Conservation (phyloP, 2,797 vertebrate genomes). For the Sebastes paucispinis region DNA sequence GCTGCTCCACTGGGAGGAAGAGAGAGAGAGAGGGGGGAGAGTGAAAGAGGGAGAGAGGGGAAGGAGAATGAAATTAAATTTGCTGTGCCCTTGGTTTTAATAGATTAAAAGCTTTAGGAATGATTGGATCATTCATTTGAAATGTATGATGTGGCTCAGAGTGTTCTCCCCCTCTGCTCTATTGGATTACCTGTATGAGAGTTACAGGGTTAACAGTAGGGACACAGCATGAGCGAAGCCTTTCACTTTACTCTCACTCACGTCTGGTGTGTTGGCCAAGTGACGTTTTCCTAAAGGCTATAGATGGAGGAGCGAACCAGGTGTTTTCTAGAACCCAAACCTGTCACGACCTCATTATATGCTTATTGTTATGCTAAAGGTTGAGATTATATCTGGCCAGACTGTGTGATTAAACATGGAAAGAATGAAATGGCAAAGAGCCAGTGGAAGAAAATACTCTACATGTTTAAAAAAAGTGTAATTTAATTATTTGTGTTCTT, state of each 20-base stretch:
- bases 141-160: constrained; percentile 57
- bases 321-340: constrained; percentile 30
- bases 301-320: constrained; percentile 4
- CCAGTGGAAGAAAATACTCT: constrained; percentile 28
- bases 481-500: constrained; percentile 32
- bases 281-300: constrained; percentile 12
- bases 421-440: constrained; percentile 47
- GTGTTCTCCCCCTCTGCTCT: constrained; percentile 3
- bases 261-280: background rate
- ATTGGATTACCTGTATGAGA: constrained; percentile 60
- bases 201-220: constrained; percentile 12
- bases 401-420: constrained; percentile 48
- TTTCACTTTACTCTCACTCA: background rate
- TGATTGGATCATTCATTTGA: constrained; percentile 75
- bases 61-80: constrained; percentile 59
- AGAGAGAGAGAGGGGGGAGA: background rate
- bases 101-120: constrained; percentile 77
- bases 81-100: constrained; percentile 74
- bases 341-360: constrained; percentile 27
- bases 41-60: background rate
- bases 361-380: constrained; percentile 39
- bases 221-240: constrained; percentile 1
- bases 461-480: background rate
- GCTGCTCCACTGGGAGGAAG: constrained; percentile 31
- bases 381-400: constrained; percentile 37